Percentiles rank a stretch among this genome's conserved stretches.
These are phyloP conservation scores for Muntiacus muntjak DNA, from an alignment of 2,113 vertebrate genomes.

Conservation along the genomic window DNA sequence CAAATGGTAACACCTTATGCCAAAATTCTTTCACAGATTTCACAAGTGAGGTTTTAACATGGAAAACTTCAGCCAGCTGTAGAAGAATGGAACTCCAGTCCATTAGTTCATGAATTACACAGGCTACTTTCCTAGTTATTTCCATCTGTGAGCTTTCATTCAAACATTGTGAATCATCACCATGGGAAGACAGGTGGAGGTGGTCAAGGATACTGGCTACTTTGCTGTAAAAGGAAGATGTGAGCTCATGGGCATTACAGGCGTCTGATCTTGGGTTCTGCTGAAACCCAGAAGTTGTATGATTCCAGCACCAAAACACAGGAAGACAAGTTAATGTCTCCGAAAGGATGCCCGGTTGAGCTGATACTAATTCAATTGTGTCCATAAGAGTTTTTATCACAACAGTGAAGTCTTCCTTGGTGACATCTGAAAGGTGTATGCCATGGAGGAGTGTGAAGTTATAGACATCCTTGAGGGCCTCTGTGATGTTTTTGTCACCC, in stretches of 20 bases:
- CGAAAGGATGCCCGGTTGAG: slow-evolving; percentile 8
- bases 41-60: slow-evolving; percentile 19
- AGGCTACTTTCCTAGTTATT: slow-evolving; percentile 55
- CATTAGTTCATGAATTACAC: slow-evolving; percentile 63
- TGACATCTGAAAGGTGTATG: slow-evolving; percentile 53
- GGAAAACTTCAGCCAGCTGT: slow-evolving; percentile 58
- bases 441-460: slow-evolving; percentile 72
- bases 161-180: slow-evolving; percentile 42
- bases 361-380: slow-evolving; percentile 20
- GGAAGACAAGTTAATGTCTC: slow-evolving; percentile 63
- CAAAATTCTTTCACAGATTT: slow-evolving; percentile 68
- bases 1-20: slow-evolving; percentile 54
- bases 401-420: slow-evolving; percentile 70
- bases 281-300: not conserved
- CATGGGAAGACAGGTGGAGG: slow-evolving; percentile 53
- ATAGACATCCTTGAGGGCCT: slow-evolving; percentile 69
- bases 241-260: slow-evolving; percentile 40
- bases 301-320: slow-evolving; percentile 64
- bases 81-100: slow-evolving; percentile 75
- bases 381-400: slow-evolving; percentile 60
- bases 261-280: not conserved
- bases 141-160: slow-evolving; percentile 35
- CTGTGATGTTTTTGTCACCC: slow-evolving; percentile 61
- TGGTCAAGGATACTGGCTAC: slow-evolving; percentile 47
- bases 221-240: slow-evolving; percentile 33